phyloP scores from a whole-genome alignment of 2,888 invertebrate genomes.

The Zaprionus lineosus region DNA sequence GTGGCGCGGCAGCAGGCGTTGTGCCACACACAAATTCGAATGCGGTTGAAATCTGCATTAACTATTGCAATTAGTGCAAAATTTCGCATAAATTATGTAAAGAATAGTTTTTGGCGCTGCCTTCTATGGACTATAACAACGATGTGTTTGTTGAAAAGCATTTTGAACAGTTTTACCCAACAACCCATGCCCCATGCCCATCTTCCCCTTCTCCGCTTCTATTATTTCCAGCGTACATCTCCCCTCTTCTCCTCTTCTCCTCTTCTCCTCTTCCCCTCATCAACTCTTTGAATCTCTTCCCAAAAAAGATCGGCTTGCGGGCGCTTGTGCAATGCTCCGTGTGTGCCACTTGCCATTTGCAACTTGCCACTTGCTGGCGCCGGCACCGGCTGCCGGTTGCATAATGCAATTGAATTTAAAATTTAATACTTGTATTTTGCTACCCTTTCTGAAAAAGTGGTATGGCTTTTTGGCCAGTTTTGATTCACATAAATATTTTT shows the following conservation, averaged over 20 bases:
- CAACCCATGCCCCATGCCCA: no score
- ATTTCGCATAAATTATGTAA: conserved; percentile 76
- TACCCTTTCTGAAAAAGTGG: no score
- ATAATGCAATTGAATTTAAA: conserved; percentile 72
- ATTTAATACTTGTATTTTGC: conserved; percentile 45
- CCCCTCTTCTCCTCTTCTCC: no score
- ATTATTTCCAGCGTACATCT: no score
- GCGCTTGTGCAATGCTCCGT: conserved; percentile 5
- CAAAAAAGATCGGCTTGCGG: conserved; percentile 2
- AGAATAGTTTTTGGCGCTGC: conserved; percentile 70
- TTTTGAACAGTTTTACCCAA: conserved; percentile 36
- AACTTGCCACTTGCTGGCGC: conserved; percentile 41
- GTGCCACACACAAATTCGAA: conserved; percentile 67
- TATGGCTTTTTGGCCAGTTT: no score
- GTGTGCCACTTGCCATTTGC: conserved; percentile 5
- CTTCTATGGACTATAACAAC: conserved; percentile 56
- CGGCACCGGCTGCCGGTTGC: no score
- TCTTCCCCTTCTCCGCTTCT: no score
- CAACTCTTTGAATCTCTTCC: no score
- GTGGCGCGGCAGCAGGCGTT: conserved; percentile 47
- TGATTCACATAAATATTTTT: no score
- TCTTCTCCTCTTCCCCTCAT: no score
- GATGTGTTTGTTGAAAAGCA: conserved; percentile 50
- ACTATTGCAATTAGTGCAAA: conserved; percentile 77
- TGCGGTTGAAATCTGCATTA: conserved; percentile 77